Evolutionary conservation across 2,797 vertebrate genomes (phyloP).

Genomic region (Tiaroga cobitis): DNA sequence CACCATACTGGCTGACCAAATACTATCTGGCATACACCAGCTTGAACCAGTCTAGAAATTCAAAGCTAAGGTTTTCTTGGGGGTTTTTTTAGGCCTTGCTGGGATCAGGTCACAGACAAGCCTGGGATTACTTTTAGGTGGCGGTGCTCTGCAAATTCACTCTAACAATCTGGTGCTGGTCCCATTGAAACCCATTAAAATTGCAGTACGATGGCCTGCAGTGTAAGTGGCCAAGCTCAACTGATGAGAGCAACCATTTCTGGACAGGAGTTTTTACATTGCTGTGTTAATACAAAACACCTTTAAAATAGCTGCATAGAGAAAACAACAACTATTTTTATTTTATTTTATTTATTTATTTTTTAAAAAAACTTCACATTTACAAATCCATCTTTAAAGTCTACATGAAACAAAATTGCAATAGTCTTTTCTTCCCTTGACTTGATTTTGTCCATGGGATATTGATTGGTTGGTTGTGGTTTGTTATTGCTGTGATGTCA

Average conservation of each 20-base stretch:
- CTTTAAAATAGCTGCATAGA: neutral
- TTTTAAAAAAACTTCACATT: neutral
- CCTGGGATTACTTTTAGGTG: constrained; percentile 22
- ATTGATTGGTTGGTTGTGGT: neutral
- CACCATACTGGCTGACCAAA: neutral
- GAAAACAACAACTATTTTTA: neutral
- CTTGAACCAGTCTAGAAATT: neutral
- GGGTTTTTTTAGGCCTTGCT: constrained; percentile 20
- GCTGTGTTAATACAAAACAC: neutral
- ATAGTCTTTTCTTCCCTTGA: neutral
- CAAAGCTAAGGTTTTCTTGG: neutral
- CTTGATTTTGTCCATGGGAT: neutral
- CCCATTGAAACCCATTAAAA: constrained; percentile 62
- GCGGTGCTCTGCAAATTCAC: constrained; percentile 41
- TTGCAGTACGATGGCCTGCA: constrained; percentile 36
- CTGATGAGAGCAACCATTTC: constrained; percentile 42
- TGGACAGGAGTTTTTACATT: neutral
- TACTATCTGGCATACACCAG: neutral
- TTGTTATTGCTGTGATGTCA: neutral
- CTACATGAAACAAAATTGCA: neutral
- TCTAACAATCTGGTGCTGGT: constrained; percentile 53
- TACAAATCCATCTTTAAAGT: neutral
- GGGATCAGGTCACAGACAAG: constrained; percentile 40
- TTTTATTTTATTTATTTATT: neutral
- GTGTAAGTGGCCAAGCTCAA: constrained; percentile 31